Evolutionary conservation across 1,140 invertebrate species (phyloP), one percentile per base, ranked within the genome.

Genomic region (Drosophila sechellia): DNA sequence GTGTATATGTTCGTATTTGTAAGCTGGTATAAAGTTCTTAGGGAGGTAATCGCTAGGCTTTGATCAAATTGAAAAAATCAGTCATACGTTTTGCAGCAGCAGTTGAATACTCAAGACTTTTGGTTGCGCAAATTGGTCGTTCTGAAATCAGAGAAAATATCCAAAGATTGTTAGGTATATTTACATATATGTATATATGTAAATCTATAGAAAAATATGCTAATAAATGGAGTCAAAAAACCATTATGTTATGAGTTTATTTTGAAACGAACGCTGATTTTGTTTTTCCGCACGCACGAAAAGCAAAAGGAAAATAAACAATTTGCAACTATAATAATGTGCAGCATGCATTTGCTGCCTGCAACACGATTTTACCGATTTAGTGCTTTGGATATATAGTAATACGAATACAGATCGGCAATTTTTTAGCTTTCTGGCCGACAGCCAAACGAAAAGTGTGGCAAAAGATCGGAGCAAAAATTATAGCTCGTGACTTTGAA

Each of bases 71-170:
- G 56, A 79, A 75, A 75, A 89, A 89, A 89, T 89, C 84, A 89
- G 84, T 89, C 84, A 90, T 78, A 77, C 65, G 50, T 77, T 89
- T 89, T 74, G 84, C 83, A 79, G 83, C 81, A 85, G 81, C 79
- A 89, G 83, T 84, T 83, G 43, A 37, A 39, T 69, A 48, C 55
- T 40, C 20, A 84, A 87, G 84, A 87, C 85, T 87, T 90, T 89
- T 90, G 27, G 54, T 87, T 89, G 63, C 64, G 68, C 69, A 71
- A 75, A 58, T 89, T 89, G 84, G 84, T 89, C 84, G 80, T 70
- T 80, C 84, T 89, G 85, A 0, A 83, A 79, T 5, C 12, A 71
- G 27, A 52, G 45, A 15, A 20, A 39, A 20, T 3, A 4, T 3
- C 2, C 2, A 17, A 17, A 43, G n/a, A 5, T 17, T 43, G 4